Conservation (phyloP, 2,888 invertebrate species). For the Nyleta sp. region DNA sequence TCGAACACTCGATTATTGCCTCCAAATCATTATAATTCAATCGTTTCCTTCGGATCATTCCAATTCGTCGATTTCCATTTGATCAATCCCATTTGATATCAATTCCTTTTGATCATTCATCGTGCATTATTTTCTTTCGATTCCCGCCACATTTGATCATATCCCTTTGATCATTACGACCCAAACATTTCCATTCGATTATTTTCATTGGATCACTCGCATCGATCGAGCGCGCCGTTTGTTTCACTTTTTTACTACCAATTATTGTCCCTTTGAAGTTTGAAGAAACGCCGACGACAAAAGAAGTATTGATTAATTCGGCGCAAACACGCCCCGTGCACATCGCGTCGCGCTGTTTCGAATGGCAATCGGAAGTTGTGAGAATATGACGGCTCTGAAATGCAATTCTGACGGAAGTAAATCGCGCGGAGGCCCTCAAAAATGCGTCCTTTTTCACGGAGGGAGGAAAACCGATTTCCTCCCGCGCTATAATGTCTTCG, state of each 20-base stretch:
- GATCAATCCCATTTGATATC: no score
- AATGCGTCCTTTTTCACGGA: slow-evolving; percentile 33
- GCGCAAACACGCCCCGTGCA: background rate
- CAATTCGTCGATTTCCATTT: no score
- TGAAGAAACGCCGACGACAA: slow-evolving; percentile 1
- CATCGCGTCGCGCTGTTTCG: slow-evolving; percentile 10
- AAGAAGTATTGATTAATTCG: slow-evolving; percentile 38
- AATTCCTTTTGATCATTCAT: no score
- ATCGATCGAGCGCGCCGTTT: no score
- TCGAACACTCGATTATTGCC: no score
- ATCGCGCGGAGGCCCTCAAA: slow-evolving; percentile 35
- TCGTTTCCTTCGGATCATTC: no score
- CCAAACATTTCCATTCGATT: slow-evolving; percentile 8
- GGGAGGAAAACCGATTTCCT: slow-evolving; percentile 44
- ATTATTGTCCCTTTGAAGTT: background rate
- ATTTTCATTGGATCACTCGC: background rate
- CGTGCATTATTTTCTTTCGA: slow-evolving; percentile 14
- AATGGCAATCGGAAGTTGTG: slow-evolving; percentile 42
- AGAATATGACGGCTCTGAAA: slow-evolving; percentile 31
- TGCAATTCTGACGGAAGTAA: slow-evolving; percentile 40
- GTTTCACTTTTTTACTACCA: no score
- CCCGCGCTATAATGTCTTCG: slow-evolving; percentile 18
- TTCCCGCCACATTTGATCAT: no score
- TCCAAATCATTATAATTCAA: no score
- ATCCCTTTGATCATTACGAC: background rate